Conservation (phyloP, 2,113 vertebrate species). For the Cryptotis parvus region DNA sequence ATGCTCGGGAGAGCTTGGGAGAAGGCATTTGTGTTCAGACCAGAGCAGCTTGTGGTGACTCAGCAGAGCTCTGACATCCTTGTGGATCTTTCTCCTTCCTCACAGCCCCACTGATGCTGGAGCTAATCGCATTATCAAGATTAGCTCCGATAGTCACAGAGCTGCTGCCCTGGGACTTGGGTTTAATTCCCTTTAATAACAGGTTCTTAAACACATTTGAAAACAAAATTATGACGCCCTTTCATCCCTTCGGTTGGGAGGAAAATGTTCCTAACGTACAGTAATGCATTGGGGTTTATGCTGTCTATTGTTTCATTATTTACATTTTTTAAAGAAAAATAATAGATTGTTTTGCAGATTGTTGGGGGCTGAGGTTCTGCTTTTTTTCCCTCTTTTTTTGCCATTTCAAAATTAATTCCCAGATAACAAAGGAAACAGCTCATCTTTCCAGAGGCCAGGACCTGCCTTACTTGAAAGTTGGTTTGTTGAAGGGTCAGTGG, state of each 20-base stretch:
- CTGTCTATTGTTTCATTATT: background rate
- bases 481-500: background rate
- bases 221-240: slow-evolving; percentile 82
- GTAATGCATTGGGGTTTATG: background rate
- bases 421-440: slow-evolving; percentile 51
- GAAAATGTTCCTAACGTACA: slow-evolving; percentile 28
- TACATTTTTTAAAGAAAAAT: background rate
- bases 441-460: slow-evolving; percentile 14
- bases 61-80: accelerated
- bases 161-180: slow-evolving; percentile 67
- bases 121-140: slow-evolving; percentile 78
- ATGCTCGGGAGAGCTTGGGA: background rate
- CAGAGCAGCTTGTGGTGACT: background rate
- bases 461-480: slow-evolving; percentile 29
- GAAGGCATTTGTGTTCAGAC: background rate
- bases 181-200: slow-evolving; percentile 82
- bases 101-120: background rate
- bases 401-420: slow-evolving; percentile 46
- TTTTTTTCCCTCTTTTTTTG: background rate
- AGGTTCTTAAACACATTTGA: slow-evolving; percentile 81
- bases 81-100: background rate
- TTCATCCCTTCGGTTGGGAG: slow-evolving; percentile 66
- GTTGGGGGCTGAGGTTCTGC: slow-evolving; percentile 1
- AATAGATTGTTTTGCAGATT: slow-evolving; percentile 2
- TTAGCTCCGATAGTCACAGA: slow-evolving; percentile 56